Conservation (phyloP, 1,140 invertebrate genomes). For the Delia radicum region DNA sequence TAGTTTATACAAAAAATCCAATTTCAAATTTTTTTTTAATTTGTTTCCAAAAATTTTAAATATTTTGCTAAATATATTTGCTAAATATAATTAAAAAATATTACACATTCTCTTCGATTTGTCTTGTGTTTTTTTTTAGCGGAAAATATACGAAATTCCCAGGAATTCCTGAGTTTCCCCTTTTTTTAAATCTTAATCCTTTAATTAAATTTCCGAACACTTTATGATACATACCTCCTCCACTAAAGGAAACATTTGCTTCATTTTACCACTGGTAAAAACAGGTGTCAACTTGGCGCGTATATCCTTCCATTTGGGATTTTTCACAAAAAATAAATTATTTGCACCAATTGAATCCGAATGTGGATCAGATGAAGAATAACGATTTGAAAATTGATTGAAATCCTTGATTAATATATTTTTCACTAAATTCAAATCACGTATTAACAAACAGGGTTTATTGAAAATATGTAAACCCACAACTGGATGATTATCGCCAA, state of each 20-base stretch:
- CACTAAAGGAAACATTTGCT: slow-evolving; percentile 60
- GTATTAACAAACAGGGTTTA: slow-evolving; percentile 56
- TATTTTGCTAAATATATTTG: no score
- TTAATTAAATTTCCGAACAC: neutral
- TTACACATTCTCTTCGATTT: no score
- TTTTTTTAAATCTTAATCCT: no score
- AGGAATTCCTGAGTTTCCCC: no score
- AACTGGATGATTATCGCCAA: slow-evolving; percentile 33
- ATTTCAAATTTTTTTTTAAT: no score
- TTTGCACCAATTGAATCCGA: slow-evolving; percentile 39
- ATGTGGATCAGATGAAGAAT: slow-evolving; percentile 37
- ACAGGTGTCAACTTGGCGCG: slow-evolving; percentile 59
- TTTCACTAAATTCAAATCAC: slow-evolving; percentile 59
- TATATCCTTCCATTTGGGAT: slow-evolving; percentile 57
- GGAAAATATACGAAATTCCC: no score
- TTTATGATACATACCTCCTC: slow-evolving; percentile 39
- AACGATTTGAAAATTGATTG: slow-evolving; percentile 44
- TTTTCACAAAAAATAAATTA: slow-evolving; percentile 44
- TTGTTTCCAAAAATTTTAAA: no score
- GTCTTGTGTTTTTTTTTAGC: no score
- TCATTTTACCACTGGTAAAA: slow-evolving; percentile 61
- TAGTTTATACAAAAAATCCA: no score
- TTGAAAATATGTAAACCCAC: slow-evolving; percentile 55
- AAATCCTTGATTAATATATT: slow-evolving; percentile 59
- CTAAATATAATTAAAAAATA: no score